phyloP scores from a whole-genome alignment of 2,113 vertebrate genomes.

The Muntiacus muntjak region DNA sequence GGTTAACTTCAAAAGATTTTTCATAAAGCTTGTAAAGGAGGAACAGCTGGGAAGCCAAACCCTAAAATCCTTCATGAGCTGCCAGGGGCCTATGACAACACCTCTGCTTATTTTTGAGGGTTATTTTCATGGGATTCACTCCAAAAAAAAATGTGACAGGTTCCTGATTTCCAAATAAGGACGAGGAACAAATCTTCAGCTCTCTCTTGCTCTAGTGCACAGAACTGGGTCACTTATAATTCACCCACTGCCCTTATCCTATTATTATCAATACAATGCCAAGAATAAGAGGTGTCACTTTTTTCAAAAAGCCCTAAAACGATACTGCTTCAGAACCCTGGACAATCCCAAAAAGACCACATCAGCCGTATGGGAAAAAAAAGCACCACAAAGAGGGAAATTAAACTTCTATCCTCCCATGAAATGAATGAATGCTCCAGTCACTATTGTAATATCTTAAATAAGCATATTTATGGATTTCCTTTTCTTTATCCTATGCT shows the following conservation, averaged over 20 bases:
- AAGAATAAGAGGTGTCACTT: background rate
- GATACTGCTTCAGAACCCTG: background rate
- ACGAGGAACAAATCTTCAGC: background rate
- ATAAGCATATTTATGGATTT: background rate
- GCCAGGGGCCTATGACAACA: background rate
- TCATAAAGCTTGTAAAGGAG: conserved; percentile 9
- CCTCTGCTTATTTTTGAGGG: background rate
- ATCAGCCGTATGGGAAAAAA: accelerated
- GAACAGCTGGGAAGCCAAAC: conserved; percentile 13
- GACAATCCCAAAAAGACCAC: background rate
- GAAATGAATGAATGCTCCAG: background rate
- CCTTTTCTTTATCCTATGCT: background rate
- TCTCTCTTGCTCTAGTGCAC: background rate
- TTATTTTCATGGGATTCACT: conserved; percentile 10
- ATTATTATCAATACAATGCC: background rate
- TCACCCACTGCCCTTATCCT: background rate
- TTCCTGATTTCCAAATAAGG: background rate
- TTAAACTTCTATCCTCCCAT: background rate
- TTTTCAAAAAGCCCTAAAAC: background rate
- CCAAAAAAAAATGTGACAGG: background rate
- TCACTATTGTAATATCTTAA: background rate
- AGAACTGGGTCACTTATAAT: background rate
- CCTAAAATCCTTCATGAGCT: conserved; percentile 38
- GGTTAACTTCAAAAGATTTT: conserved; percentile 46
- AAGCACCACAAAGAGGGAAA: background rate